Evolutionary conservation across 2,797 vertebrate genomes (phyloP).

Genomic region (Phrynocephalus guinanensis): DNA sequence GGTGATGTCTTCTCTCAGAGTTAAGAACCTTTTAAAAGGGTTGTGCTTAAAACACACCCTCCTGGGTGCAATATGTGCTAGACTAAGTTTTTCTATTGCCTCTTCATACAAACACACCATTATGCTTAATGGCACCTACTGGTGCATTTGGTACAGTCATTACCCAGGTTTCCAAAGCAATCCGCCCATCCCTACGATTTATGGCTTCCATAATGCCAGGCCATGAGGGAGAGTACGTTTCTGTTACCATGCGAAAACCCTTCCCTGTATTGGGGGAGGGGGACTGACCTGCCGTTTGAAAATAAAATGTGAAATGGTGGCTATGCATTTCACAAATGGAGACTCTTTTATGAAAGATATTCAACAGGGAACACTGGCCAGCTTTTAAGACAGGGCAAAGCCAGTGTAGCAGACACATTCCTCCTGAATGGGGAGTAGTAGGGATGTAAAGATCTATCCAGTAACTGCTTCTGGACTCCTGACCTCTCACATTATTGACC

Average conservation of each 20-base stretch:
- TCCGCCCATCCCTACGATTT: conserved; percentile 11
- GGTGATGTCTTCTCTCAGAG: conserved; percentile 21
- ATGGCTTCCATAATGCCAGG: not conserved
- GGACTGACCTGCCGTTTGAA: not conserved
- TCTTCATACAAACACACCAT: conserved; percentile 40
- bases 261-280: not conserved
- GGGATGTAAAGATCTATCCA: not conserved
- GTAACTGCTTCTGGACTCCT: no score
- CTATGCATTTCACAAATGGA: not conserved
- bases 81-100: conserved; percentile 17
- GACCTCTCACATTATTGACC: no score
- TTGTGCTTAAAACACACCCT: conserved; percentile 11
- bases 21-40: conserved; percentile 19
- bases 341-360: not conserved
- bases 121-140: conserved; percentile 35
- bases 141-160: not conserved
- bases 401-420: not conserved
- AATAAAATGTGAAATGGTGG: not conserved
- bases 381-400: not conserved
- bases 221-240: not conserved
- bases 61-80: not conserved
- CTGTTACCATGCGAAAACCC: not conserved
- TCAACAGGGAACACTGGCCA: not conserved
- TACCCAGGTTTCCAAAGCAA: conserved; percentile 11
- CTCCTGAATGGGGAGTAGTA: no score